Evolutionary conservation across 1,140 invertebrate species (phyloP), one percentile per base, ranked within the genome.

Genomic region (Pogonus chalceus): DNA sequence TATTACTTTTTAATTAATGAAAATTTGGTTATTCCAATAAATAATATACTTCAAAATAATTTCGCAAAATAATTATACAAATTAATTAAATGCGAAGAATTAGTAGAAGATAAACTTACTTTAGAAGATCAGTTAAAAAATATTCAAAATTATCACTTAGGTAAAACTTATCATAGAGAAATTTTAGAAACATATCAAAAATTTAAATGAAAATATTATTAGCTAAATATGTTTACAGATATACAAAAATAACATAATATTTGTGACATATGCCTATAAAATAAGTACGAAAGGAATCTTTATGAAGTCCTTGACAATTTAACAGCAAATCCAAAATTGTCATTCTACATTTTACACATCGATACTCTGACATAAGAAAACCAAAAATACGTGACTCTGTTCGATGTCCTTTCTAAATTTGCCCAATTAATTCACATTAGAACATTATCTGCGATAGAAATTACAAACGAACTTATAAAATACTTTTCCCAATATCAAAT

Each of bases 121-220:
- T 47, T 49, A 22, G 53, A 49, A 7, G 62, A 68, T 49, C 62
- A 65, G 59, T 35, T 23, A 24, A 55, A 66, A 51, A 4, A 64
- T 24, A 65, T 71, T 35, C 49, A 56, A 43, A 57, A 64, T 35
- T 68, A 68, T 52, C 64, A 66, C 53, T 58, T 52, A 51, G 54
- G 55, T 48, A 56, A 66, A 64, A 63, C 62, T 4, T 65, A 62
- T 22, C 67, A 69, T 53, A 55, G 65, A 48, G 67, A 65, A 37
- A 67, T 65, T 37, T 57, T 63, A 1, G 68, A 71, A 65, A 70
- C 62, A 0, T 57, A 57, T 39, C 63, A 65, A 59, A 60, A 66
- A 14, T 18, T 70, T 7, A 60, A 63, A 55, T 56, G 59, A 54
- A 62, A 65, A 43, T 69, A 64, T 54, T 65, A 65, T 54, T 71